Conservation (phyloP, 2,113 vertebrate species). For the Plecturocebus donacophilus region DNA sequence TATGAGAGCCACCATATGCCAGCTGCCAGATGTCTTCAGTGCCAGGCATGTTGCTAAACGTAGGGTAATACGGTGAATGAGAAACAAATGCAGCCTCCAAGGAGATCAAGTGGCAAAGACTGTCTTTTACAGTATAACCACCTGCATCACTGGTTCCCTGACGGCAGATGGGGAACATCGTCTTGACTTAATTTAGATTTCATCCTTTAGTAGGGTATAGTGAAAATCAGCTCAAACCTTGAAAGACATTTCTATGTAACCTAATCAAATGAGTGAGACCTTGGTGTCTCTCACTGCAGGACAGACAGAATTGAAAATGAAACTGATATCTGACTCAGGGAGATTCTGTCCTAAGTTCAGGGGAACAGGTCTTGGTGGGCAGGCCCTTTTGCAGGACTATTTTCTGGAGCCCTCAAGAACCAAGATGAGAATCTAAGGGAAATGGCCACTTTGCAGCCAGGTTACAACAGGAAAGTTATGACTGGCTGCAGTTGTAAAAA, state of each 20-base stretch:
- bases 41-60: background rate
- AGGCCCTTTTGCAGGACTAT: background rate
- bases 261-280: background rate
- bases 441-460: background rate
- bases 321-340: background rate
- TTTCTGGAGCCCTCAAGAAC: background rate
- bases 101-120: background rate
- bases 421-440: background rate
- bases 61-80: background rate
- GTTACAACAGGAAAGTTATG: background rate
- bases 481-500: background rate
- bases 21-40: background rate
- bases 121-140: background rate
- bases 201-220: background rate
- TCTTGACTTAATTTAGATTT: background rate
- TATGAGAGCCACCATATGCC: background rate
- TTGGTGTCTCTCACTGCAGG: background rate
- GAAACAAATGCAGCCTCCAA: background rate
- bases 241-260: background rate
- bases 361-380: background rate
- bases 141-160: background rate
- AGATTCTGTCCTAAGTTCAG: background rate
- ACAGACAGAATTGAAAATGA: background rate
- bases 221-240: background rate
- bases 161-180: background rate